Evolutionary conservation across 2,888 invertebrate species (phyloP).

Genomic region (Melitaea athalia): DNA sequence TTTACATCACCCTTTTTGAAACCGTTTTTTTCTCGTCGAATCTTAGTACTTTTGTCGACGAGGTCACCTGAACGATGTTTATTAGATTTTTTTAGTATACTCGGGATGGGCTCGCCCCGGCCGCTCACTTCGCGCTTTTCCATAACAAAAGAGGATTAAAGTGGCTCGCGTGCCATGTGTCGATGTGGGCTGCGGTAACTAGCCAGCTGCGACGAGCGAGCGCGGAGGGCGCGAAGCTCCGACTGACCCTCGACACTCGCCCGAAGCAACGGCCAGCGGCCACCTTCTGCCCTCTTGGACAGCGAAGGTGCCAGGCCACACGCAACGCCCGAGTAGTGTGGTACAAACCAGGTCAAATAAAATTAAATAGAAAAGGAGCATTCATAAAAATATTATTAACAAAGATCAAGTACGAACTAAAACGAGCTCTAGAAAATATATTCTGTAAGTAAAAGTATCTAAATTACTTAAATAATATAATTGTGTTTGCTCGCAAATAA

Average conservation of each 20-base stretch:
- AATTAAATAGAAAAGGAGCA: constrained; percentile 7
- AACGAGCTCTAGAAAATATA: background rate
- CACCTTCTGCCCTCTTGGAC: constrained; percentile 67
- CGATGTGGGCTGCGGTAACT: constrained; percentile 42
- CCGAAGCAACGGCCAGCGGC: constrained; percentile 37
- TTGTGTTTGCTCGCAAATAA: no score
- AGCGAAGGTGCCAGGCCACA: constrained; percentile 60
- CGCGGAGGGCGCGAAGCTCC: constrained; percentile 76
- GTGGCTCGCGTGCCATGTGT: constrained; percentile 53
- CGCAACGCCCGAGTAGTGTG: constrained; percentile 55
- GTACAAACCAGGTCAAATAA: constrained; percentile 68
- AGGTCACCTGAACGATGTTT: constrained; percentile 66
- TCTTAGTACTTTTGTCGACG: constrained; percentile 73
- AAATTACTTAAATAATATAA: no score
- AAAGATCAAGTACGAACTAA: background rate
- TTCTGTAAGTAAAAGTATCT: no score
- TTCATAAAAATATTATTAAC: background rate
- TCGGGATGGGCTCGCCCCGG: constrained; percentile 74
- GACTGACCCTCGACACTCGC: constrained; percentile 59
- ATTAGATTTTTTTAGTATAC: constrained; percentile 76
- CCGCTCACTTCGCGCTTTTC: constrained; percentile 70
- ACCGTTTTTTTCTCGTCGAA: constrained; percentile 69
- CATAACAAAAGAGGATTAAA: constrained; percentile 65
- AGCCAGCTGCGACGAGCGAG: constrained; percentile 66
- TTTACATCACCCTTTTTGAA: constrained; percentile 66